Base-by-base conservation (phyloP, 2,888 invertebrate species). In the Drosophila quinaria region DNA sequence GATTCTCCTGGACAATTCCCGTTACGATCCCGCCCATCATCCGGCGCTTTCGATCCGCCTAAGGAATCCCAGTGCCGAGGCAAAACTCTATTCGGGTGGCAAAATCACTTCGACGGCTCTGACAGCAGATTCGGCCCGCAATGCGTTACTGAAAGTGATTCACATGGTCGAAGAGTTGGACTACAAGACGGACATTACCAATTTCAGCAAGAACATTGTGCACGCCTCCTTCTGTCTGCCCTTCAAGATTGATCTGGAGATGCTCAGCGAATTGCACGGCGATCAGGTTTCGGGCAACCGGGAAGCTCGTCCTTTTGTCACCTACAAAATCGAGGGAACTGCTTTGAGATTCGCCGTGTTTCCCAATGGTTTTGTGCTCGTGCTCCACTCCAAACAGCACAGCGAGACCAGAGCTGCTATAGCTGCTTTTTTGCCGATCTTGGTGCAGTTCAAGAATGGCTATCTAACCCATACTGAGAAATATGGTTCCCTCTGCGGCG, bases 171-270 rank as follows among this genome's bases (percentile, higher is more conserved):
- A 81, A 44, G 68, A 74, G 8, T 19, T 83, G 17, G 87, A 73
- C 42, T 80, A 81, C 37, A 76, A 80, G 25, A 22, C 69, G n/a
- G 68, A 78, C 0, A 46, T 83, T 5, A 59, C 60, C 1, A n/a
- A 31, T 6, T 76, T 71, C 3, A 65, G 42, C 8, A 79, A 65
- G 63, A 88, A 75, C 22, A 64, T 68, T 9, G 81, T 85, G 2
- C 65, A 76, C 25, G 84, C 84, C 41, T 78, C 84, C 0, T 87
- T 85, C 6, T 74, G 69, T 13, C 55, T 85, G 62, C 84, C 84
- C n/a, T 85, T 85, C 29, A 83, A 78, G 35, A 37, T 85, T 5
- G 72, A 85, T 44, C 41, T 85, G 41, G 52, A 70, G 1, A 31
- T 70, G 52, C 51, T 85, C 13, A 37, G 39, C 6, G 62, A 71